Conservation (phyloP, 2,113 vertebrate genomes). For the Megaceryle torquata region DNA sequence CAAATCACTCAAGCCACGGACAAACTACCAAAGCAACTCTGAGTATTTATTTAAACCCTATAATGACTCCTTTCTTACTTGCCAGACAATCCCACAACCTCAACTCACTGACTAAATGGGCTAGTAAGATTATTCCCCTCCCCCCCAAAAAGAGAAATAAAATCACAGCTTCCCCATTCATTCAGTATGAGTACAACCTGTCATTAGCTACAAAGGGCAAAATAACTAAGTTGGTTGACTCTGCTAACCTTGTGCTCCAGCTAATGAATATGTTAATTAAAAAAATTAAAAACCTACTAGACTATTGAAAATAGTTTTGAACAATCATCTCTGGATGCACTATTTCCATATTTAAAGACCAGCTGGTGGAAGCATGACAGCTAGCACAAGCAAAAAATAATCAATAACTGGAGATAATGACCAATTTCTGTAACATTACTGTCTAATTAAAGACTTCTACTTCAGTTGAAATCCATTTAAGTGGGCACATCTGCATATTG, state of each 20-base stretch:
- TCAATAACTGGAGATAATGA: slow-evolving; percentile 64
- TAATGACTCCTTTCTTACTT: not conserved
- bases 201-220: not conserved
- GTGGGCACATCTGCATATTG: not conserved
- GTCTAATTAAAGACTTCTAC: slow-evolving; percentile 63
- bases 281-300: slow-evolving; percentile 71
- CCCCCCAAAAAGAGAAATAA: not conserved
- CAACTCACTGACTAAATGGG: not conserved
- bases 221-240: not conserved
- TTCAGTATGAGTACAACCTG: not conserved
- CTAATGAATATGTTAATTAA: slow-evolving; percentile 47
- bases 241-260: slow-evolving; percentile 20
- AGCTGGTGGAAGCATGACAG: slow-evolving; percentile 49
- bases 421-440: slow-evolving; percentile 56
- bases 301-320: slow-evolving; percentile 64
- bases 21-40: not conserved
- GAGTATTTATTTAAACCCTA: not conserved
- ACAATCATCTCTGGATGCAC: slow-evolving; percentile 52
- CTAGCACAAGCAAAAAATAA: slow-evolving; percentile 10
- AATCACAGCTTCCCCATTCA: not conserved
- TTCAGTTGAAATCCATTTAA: slow-evolving; percentile 55
- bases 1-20: not conserved
- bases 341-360: slow-evolving; percentile 56
- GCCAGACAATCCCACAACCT: not conserved
- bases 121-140: not conserved